A percentile compares a stretch with the other conserved stretches of the same genome.
These are phyloP conservation scores for Rhinogobio ventralis DNA, from an alignment of 2,797 vertebrate species.

Conservation along the genomic window DNA sequence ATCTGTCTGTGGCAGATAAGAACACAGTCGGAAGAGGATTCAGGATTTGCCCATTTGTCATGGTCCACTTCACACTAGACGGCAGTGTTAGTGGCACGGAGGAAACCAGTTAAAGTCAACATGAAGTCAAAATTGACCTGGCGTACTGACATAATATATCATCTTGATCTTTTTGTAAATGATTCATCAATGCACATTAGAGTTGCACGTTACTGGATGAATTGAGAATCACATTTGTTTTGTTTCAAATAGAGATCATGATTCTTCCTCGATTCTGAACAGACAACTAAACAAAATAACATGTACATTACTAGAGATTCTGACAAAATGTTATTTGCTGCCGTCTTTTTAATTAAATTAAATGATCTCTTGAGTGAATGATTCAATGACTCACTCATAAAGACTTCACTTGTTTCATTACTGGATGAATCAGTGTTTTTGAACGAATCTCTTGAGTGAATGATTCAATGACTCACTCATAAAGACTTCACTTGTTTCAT, in stretches of 20 bases:
- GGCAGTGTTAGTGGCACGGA: conserved; percentile 15
- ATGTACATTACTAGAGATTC: not conserved
- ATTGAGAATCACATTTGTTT: too few species aligned
- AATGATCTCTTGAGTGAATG: not conserved
- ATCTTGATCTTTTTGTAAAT: not conserved
- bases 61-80: conserved; percentile 42
- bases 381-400: too few species aligned
- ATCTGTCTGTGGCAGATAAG: conserved; percentile 48
- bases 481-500: too few species aligned
- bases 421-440: too few species aligned
- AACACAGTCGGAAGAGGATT: not conserved
- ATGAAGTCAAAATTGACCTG: not conserved
- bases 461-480: too few species aligned
- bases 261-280: too few species aligned
- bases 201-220: too few species aligned
- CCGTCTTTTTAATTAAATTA: not conserved
- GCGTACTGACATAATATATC: not conserved
- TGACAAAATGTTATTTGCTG: not conserved
- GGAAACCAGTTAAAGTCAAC: not conserved
- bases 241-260: too few species aligned
- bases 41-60: conserved; percentile 28
- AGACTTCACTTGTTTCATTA: too few species aligned
- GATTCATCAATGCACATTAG: not conserved
- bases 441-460: too few species aligned
- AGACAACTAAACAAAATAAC: not conserved